Base-by-base conservation (phyloP, 2,888 invertebrate species). In the Parthenolecanium corni region DNA sequence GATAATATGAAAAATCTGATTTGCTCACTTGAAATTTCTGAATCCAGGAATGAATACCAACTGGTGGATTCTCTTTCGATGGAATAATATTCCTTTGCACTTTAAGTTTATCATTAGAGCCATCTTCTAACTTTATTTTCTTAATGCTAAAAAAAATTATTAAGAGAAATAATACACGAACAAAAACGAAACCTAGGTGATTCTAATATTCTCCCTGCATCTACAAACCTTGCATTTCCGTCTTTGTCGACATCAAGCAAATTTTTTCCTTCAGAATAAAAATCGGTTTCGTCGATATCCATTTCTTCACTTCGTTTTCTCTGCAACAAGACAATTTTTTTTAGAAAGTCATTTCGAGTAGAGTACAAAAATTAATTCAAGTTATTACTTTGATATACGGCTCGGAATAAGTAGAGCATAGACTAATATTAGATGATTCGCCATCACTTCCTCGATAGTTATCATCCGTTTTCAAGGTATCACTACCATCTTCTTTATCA, bases 41-140 rank as follows among this genome's bases (percentile, higher is more conserved):
- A 66, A 89, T 74, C 88, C 88, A 89, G 69, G 81, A 80, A 67
- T 78, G 80, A 75, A 89, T 77, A 71, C 85, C 85, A 4, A 85
- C 83, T 11, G 88, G 87, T 63, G 87, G 86, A 76, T 85, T 84
- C 69, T 84, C 85, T 73, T 83, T 83, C n/a, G 85, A 84, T 46
- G 86, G 85, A 70, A 84, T 83, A 36, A 82, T 74, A 62, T 79
- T 78, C 67, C 80, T 67, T 14, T 64, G 67, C 23, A 67, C 36
- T 66, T 69, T 61, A n/a, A 21, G 36, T 40, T 61, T 49, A n/a
- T 61, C 61, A n/a, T 18, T 51, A 6, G 51, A n/a, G 9, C 18
- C 49, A 36, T 61, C 61, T 61, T 61, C 61, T 3, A 61, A 49
- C 16, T 61, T 61, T 16, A 61, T 49, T 51, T 61, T 61, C 18